phyloP scores from a whole-genome alignment of 2,797 vertebrate genomes.

The Falco concolor region DNA sequence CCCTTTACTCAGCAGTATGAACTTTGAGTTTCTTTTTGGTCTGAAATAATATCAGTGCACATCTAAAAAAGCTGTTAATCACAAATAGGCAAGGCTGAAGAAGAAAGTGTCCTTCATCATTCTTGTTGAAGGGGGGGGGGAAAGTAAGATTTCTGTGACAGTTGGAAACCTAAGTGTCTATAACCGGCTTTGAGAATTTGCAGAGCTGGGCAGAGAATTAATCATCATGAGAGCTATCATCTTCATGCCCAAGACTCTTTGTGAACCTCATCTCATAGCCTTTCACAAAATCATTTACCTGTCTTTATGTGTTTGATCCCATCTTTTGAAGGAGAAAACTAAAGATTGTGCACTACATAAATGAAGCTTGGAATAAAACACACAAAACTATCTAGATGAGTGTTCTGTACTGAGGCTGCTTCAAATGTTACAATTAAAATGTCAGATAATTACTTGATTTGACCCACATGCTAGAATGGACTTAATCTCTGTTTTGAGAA shows the following conservation, averaged over 20 bases:
- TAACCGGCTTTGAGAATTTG: not conserved
- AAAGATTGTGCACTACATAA: not conserved
- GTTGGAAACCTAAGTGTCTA: not conserved
- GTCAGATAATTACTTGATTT: not conserved
- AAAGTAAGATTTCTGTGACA: not conserved
- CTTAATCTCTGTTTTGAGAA: not conserved
- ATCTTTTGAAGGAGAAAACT: not conserved
- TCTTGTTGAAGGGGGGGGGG: not conserved
- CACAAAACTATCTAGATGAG: rapidly evolving
- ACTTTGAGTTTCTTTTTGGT: not conserved
- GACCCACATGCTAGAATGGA: not conserved
- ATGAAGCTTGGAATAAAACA: not conserved
- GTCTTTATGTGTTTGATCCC: not conserved
- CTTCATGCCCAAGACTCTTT: not conserved
- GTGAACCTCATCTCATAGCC: not conserved
- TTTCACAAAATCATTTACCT: not conserved
- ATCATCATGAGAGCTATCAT: not conserved
- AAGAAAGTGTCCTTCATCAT: not conserved
- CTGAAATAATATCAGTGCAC: not conserved
- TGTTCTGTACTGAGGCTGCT: not conserved
- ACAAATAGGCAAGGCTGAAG: not conserved
- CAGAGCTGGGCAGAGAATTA: not conserved
- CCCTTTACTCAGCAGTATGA: not conserved
- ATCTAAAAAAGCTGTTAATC: not conserved
- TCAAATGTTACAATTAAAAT: not conserved